These are phyloP conservation scores for Hydractinia symbiolongicarpus DNA, from an alignment of 30 jellyfish, hydroid and myxozoan genomes.

Conservation along the genomic window DNA sequence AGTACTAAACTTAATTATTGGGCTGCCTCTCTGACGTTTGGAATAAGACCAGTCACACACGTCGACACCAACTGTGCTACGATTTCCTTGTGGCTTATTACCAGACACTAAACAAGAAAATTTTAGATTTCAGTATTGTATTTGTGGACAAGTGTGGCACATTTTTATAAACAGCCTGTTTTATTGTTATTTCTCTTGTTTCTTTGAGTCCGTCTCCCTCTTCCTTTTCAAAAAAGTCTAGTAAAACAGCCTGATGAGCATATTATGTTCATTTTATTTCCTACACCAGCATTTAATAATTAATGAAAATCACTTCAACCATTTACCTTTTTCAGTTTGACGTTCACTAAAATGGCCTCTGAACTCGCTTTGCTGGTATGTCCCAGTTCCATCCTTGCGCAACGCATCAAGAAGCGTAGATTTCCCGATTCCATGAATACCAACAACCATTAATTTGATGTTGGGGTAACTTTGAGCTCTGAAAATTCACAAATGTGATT, in stretches of 20 bases:
- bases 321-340: constrained; percentile 44
- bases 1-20: constrained; percentile 56
- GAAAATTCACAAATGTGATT: neutral
- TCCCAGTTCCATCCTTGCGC: constrained; percentile 77
- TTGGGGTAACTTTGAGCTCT: constrained; percentile 67
- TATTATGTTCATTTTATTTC: no score
- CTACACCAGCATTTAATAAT: no score
- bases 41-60: constrained; percentile 81
- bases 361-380: constrained; percentile 44
- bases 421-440: constrained; percentile 78
- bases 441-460: constrained; percentile 83
- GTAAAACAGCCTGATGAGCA: no score
- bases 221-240: no score
- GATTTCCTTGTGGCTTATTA: constrained; percentile 8
- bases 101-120: neutral
- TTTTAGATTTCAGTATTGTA: no score
- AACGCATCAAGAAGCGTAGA: constrained; percentile 59
- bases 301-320: no score
- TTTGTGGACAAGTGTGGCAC: no score
- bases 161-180: no score
- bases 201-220: no score
- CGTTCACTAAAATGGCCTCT: constrained; percentile 54
- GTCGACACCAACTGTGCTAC: constrained; percentile 89
- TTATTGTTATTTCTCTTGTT: no score
- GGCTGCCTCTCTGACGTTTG: constrained; percentile 34